Conservation (phyloP, 2,113 vertebrate species). For the Camelus bactrianus region DNA sequence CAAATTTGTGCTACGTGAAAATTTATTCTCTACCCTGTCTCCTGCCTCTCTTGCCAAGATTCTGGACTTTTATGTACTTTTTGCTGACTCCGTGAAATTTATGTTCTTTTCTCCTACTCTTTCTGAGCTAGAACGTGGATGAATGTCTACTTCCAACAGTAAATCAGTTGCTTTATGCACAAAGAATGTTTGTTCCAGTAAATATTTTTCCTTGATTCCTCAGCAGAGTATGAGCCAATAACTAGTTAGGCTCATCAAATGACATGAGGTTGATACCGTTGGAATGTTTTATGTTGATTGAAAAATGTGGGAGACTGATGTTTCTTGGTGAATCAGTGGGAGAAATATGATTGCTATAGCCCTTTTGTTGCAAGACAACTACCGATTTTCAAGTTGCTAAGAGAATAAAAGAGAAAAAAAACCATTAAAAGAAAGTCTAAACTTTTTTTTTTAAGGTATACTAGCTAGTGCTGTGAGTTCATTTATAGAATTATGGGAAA, state of each 20-base stretch:
- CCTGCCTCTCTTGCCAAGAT: slow-evolving; percentile 61
- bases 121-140: slow-evolving; percentile 68
- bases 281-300: slow-evolving; percentile 68
- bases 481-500: not conserved
- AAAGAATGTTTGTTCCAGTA: slow-evolving; percentile 68
- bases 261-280: not conserved
- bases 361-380: not conserved
- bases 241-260: slow-evolving; percentile 53
- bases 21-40: slow-evolving; percentile 71
- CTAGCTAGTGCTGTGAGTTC: not conserved
- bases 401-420: not conserved
- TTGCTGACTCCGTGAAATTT: slow-evolving; percentile 71
- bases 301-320: slow-evolving; percentile 67
- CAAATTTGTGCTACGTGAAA: slow-evolving; percentile 63
- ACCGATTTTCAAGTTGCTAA: not conserved
- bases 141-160: slow-evolving; percentile 57
- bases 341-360: not conserved
- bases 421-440: not conserved
- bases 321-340: not conserved
- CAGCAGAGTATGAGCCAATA: slow-evolving; percentile 47
- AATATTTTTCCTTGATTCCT: slow-evolving; percentile 66
- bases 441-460: not conserved
- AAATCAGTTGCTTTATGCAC: slow-evolving; percentile 68
- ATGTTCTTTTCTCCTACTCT: slow-evolving; percentile 62
- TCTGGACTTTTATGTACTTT: slow-evolving; percentile 55